Conservation (phyloP, 2,797 vertebrate species). For the Limosa lapponica region DNA sequence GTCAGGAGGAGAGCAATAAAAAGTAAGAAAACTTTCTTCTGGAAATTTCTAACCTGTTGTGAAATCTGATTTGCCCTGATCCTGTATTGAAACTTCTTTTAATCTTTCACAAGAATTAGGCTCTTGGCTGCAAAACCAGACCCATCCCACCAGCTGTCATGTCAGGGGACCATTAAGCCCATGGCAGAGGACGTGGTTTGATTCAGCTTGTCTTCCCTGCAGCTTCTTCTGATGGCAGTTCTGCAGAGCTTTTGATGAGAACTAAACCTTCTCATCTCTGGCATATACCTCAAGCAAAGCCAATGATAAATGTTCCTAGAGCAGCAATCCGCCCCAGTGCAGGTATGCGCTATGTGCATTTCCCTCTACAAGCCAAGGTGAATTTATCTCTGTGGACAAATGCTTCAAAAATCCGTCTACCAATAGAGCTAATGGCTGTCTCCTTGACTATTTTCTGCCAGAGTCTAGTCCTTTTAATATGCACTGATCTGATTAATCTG, state of each 20-base stretch:
- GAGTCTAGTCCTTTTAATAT: neutral
- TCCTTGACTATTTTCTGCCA: constrained; percentile 9
- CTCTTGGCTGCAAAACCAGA: constrained; percentile 18
- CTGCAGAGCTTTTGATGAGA: constrained; percentile 6
- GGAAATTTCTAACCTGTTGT: neutral
- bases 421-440: neutral
- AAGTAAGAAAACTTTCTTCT: neutral
- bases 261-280: neutral
- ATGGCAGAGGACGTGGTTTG: neutral
- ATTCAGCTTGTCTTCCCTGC: neutral
- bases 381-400: constrained; percentile 4
- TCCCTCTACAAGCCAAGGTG: neutral
- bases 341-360: neutral
- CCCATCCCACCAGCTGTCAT: neutral
- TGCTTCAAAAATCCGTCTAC: neutral
- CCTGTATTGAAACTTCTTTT: neutral
- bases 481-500: constrained; percentile 9
- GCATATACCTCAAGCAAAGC: neutral
- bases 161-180: neutral
- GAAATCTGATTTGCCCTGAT: constrained; percentile 15
- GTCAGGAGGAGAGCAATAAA: neutral
- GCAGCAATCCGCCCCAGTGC: neutral
- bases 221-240: neutral
- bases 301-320: neutral
- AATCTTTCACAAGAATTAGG: constrained; percentile 17